Conservation (phyloP, 2,888 invertebrate genomes). For the Lasioglossum villosulum region DNA sequence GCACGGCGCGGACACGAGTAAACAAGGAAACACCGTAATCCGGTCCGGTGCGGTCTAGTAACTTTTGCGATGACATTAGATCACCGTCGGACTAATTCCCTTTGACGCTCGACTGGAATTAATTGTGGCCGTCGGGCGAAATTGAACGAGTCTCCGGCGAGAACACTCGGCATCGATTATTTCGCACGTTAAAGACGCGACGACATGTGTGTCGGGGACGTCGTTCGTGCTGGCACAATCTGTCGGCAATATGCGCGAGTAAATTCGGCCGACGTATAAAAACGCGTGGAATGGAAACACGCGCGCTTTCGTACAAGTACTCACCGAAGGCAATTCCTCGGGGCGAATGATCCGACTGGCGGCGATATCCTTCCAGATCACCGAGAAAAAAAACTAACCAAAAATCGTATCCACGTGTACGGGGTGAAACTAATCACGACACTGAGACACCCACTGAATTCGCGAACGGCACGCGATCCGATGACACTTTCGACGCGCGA, state of each 20-base stretch:
- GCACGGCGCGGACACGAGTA: background rate
- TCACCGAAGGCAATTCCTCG: slow-evolving; percentile 75
- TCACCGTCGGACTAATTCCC: background rate
- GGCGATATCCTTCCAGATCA: slow-evolving; percentile 66
- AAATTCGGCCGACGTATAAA: slow-evolving; percentile 24
- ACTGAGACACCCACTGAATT: slow-evolving; percentile 70
- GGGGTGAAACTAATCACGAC: slow-evolving; percentile 63
- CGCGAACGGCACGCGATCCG: slow-evolving; percentile 61
- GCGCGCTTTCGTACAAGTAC: slow-evolving; percentile 43
- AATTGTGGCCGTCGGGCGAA: background rate
- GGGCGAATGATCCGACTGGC: slow-evolving; percentile 56
- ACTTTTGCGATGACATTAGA: background rate
- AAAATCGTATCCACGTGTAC: slow-evolving; percentile 73
- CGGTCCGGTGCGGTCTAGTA: background rate
- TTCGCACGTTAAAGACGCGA: slow-evolving; percentile 38
- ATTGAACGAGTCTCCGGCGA: background rate
- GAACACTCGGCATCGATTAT: slow-evolving; percentile 25
- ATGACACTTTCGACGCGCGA: slow-evolving; percentile 73
- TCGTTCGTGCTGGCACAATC: slow-evolving; percentile 31
- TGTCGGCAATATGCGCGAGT: slow-evolving; percentile 46
- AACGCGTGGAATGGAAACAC: slow-evolving; percentile 16
- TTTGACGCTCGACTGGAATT: background rate
- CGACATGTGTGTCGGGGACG: slow-evolving; percentile 37
- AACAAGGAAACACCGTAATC: background rate
- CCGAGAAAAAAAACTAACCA: slow-evolving; percentile 65